A percentile compares a stretch with the other conserved stretches of the same genome.
Evolutionary conservation across 92 coral and sea anemone species (phyloP).

Genomic region (Blastomussa wellsi): DNA sequence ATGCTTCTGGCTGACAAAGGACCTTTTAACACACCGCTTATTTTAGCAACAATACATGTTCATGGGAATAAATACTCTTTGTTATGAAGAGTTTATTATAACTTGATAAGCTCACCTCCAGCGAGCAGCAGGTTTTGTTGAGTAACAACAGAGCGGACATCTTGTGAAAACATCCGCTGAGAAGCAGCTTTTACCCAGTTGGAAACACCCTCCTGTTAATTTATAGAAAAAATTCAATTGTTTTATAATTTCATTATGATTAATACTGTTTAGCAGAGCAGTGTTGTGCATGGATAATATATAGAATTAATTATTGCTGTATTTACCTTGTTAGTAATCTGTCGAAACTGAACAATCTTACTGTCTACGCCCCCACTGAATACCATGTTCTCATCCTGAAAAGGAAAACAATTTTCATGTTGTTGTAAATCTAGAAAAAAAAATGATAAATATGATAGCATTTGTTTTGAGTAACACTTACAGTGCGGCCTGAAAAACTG

Average conservation of each 20-base stretch:
- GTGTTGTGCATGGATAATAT: neutral
- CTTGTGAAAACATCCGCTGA: conserved; percentile 45
- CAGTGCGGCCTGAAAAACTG: too few relatives aligned
- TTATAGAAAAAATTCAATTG: neutral
- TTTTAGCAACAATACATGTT: too few relatives aligned
- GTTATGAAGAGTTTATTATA: too few relatives aligned
- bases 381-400: conserved; percentile 82
- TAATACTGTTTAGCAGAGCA: neutral
- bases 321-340: conserved; percentile 66
- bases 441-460: too few relatives aligned
- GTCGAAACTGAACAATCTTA: conserved; percentile 86
- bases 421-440: neutral
- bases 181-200: conserved; percentile 42
- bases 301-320: neutral
- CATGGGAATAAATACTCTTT: neutral
- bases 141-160: conserved; percentile 36
- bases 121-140: conserved; percentile 23
- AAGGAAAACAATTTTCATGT: neutral
- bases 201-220: conserved; percentile 34
- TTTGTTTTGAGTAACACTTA: too few relatives aligned
- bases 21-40: too few relatives aligned
- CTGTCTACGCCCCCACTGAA: conserved; percentile 96
- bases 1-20: too few relatives aligned
- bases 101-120: conserved; percentile 27
- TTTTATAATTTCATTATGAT: too few relatives aligned